Conservation (phyloP, 2,797 vertebrate genomes). For the Sternotherus odoratus region DNA sequence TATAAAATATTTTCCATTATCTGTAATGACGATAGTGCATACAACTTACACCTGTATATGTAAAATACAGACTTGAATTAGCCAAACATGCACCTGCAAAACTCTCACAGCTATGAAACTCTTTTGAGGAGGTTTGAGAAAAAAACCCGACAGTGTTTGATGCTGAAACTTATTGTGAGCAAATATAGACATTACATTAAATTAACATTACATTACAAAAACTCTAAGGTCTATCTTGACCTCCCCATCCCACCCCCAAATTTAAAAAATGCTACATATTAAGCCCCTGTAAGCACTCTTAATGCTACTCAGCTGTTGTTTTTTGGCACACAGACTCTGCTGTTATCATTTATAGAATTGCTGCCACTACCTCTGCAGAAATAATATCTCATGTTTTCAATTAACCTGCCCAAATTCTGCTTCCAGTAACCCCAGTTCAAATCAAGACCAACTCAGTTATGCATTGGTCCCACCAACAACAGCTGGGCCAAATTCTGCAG, state of each 20-base stretch:
- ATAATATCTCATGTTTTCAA: background rate
- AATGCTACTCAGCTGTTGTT: conserved; percentile 2
- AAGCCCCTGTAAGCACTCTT: background rate
- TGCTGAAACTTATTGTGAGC: background rate
- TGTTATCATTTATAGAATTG: background rate
- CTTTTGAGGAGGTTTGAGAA: background rate
- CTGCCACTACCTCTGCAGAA: conserved; percentile 9
- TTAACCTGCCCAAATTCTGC: background rate
- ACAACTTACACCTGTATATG: conserved; percentile 72
- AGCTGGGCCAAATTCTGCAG: background rate
- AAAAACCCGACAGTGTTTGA: conserved; percentile 24
- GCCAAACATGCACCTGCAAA: conserved; percentile 57
- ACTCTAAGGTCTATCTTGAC: background rate
- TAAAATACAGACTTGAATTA: conserved; percentile 69
- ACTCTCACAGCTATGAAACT: conserved; percentile 55
- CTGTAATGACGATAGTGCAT: conserved; percentile 62
- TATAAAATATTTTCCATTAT: conserved; percentile 73
- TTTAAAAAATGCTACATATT: background rate
- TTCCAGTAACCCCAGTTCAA: background rate
- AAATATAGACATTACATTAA: background rate
- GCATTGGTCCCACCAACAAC: background rate
- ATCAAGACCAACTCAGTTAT: background rate
- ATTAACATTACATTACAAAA: background rate
- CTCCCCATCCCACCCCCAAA: background rate
- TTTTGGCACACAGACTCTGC: conserved; percentile 17